phyloP scores from a whole-genome alignment of 2,888 invertebrate species.

The Orthosia gothica region DNA sequence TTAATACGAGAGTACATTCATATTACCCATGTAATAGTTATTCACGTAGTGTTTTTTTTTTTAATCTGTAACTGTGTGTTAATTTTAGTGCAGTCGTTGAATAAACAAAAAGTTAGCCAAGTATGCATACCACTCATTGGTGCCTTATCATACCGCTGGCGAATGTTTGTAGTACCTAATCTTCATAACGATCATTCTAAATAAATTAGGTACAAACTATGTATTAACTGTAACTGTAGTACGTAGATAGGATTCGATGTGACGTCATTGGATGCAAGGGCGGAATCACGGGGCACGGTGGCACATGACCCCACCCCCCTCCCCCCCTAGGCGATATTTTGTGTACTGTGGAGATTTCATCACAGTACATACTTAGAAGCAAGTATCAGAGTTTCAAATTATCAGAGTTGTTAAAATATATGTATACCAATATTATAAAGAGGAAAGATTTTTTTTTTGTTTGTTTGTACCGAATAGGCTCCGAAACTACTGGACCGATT shows the following conservation, averaged over 20 bases:
- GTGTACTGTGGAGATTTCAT: too few species aligned
- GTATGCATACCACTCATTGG: conserved; percentile 46
- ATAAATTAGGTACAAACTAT: conserved; percentile 56
- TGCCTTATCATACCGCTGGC: conserved; percentile 61
- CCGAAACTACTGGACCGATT: too few species aligned
- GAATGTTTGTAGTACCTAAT: conserved; percentile 49
- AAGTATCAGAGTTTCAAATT: too few species aligned
- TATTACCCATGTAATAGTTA: conserved; percentile 14
- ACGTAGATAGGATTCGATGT: conserved; percentile 51
- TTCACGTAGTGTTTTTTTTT: conserved; percentile 18
- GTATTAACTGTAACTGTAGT: conserved; percentile 52
- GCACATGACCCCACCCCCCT: too few species aligned
- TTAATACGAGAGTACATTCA: conserved; percentile 33
- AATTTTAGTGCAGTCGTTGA: conserved; percentile 2
- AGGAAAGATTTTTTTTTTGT: too few species aligned
- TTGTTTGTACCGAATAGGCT: too few species aligned
- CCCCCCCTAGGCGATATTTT: too few species aligned
- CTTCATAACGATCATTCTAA: conserved; percentile 41
- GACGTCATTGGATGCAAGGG: conserved; percentile 55
- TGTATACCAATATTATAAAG: too few species aligned
- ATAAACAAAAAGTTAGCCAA: conserved; percentile 23
- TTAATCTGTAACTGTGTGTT: background rate
- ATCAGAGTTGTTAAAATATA: too few species aligned
- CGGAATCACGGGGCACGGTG: too few species aligned
- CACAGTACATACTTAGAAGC: too few species aligned